Base-by-base conservation (phyloP, 92 coral and sea anemone species). In the Blastomussa wellsi region DNA sequence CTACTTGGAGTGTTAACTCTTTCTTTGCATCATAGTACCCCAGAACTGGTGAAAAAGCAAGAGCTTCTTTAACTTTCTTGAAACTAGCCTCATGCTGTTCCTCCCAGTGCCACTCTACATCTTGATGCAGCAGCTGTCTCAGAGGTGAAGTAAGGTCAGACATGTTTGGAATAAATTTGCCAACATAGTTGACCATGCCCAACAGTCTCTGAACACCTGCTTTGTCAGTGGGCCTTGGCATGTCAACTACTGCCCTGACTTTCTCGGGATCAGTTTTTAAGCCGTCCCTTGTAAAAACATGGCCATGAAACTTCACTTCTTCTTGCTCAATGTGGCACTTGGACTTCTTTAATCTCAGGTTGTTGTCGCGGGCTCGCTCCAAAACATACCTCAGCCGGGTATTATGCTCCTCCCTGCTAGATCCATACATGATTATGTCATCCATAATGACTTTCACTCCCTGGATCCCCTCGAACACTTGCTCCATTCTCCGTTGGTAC, bases 61-160 rank as follows among this genome's bases (percentile, higher is more conserved):
- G 69, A 2, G 65, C 31, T 73, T 76, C 22, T 38, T 86, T 68
- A 20, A 85, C 39, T 47, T n/a, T 48, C 35, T 62, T 53, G 47
- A 85, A 86, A 69, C 89, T 77, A 52, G 71, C 42, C 31, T 85
- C 76, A 47, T 85, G 83, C 68, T 85, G 88, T 44, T 77, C 82
- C 28, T 59, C 72, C 88, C 82, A 85, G 32, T 85, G 76, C 83
- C 88, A 85, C 76, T 77, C 88, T 42, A 78, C 76, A 65, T 86
- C 79, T 65, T 87, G 72, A 15, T 71, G 81, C 26, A 76, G 78
- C 44, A 82, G 47, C 29, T 44, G 64, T 74, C 87, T 87, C n/a
- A 87, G 51, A 0, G 70, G 90, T 52, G 87, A 75, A 19, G 81
- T 87, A 42, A 71, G 85, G 49, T 79, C 86, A 9, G 89, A 51